Conservation (phyloP, 2,113 vertebrate genomes). For the Empidonax traillii region DNA sequence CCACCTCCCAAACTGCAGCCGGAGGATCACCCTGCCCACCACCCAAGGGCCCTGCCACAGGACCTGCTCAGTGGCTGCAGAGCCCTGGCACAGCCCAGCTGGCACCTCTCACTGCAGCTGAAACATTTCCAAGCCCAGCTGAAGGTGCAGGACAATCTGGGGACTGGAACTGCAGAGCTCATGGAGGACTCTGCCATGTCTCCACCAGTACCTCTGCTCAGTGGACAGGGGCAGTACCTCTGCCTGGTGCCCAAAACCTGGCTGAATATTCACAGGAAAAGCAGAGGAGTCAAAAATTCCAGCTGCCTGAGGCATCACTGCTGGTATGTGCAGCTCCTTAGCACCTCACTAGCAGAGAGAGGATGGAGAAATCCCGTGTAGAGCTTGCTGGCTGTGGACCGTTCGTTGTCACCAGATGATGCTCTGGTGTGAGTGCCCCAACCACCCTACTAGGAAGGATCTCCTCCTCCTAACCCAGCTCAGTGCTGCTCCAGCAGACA, state of each 20-base stretch:
- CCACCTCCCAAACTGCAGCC: background rate
- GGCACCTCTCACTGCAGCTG: background rate
- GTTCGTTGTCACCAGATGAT: background rate
- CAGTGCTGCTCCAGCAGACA: background rate
- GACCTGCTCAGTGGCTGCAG: background rate
- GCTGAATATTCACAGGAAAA: background rate
- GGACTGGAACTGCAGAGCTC: background rate
- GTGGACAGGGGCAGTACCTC: background rate
- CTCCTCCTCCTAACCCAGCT: background rate
- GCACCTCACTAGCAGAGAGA: fast-evolving
- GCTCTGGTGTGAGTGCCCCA: background rate
- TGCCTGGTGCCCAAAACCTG: background rate
- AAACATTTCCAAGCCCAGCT: background rate
- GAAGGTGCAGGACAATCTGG: background rate
- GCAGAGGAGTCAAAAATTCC: background rate
- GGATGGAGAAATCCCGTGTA: background rate
- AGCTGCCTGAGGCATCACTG: background rate
- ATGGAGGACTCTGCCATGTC: background rate
- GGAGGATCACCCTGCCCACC: background rate
- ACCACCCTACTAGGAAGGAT: background rate
- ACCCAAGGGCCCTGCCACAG: background rate
- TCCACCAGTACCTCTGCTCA: background rate
- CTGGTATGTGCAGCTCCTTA: background rate
- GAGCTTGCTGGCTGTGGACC: fast-evolving
- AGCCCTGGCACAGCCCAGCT: background rate